phyloP scores from a whole-genome alignment of 2,113 vertebrate genomes.

The Polypterus bichir region DNA sequence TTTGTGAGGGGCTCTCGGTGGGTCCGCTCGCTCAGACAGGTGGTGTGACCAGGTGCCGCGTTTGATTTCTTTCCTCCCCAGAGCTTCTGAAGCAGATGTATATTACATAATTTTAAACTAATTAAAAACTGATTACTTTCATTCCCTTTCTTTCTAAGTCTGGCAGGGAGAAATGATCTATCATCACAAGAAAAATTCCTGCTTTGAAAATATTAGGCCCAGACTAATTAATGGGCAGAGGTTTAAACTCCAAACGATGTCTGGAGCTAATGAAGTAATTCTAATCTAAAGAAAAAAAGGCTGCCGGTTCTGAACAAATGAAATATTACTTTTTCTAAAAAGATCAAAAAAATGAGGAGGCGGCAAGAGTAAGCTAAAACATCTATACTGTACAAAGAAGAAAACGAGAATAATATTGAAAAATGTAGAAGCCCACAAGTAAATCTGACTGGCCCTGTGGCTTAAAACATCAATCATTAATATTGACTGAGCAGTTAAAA shows the following conservation, averaged over 20 bases:
- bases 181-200: neutral
- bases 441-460: too few relatives aligned
- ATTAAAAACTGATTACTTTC: conserved; percentile 7
- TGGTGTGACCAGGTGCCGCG: conserved; percentile 2
- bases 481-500: too few relatives aligned
- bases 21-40: neutral
- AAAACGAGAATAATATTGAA: too few relatives aligned
- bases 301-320: too few relatives aligned
- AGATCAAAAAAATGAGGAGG: too few relatives aligned
- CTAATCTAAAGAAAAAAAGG: too few relatives aligned
- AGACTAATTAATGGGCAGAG: neutral
- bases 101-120: conserved; percentile 5
- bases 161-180: neutral
- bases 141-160: conserved; percentile 1
- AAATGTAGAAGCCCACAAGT: too few relatives aligned
- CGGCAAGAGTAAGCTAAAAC: too few relatives aligned
- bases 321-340: too few relatives aligned
- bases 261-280: too few relatives aligned
- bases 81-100: conserved; percentile 1
- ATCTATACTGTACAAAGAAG: too few relatives aligned
- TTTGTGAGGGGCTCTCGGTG: neutral
- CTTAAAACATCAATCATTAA: too few relatives aligned
- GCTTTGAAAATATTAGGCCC: neutral
- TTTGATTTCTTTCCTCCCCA: neutral
- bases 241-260: neutral